A percentile compares a stretch with the other conserved stretches of the same genome.
Evolutionary conservation across 2,113 vertebrate genomes (phyloP).

Genomic region (Xiphophorus maculatus): DNA sequence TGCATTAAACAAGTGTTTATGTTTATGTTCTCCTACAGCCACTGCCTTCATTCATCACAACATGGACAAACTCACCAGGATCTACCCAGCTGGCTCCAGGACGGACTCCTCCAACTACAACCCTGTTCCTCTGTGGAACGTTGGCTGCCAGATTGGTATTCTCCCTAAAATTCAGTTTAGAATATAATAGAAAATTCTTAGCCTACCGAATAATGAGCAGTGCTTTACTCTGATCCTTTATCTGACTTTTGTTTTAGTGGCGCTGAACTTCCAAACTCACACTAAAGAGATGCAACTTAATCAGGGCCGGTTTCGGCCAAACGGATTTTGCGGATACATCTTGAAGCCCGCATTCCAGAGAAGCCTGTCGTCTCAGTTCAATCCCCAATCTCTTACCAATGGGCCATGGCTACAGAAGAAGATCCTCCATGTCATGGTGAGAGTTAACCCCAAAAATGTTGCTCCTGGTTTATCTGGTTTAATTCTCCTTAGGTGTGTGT

Average conservation of each 20-base stretch:
- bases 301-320: constrained; percentile 90
- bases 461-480: neutral
- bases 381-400: constrained; percentile 77
- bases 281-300: constrained; percentile 92
- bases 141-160: constrained; percentile 93
- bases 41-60: constrained; percentile 87
- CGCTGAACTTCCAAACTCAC: constrained; percentile 94
- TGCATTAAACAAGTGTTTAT: neutral
- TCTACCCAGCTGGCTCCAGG: constrained; percentile 92
- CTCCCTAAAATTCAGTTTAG: neutral
- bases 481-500: no score
- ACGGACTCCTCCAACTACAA: constrained; percentile 96
- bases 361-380: constrained; percentile 83
- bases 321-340: constrained; percentile 88
- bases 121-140: constrained; percentile 91
- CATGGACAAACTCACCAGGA: constrained; percentile 87
- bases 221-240: neutral
- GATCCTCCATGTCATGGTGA: constrained; percentile 87
- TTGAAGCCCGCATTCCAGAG: constrained; percentile 91
- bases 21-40: constrained; percentile 67
- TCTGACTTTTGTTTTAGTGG: constrained; percentile 79
- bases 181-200: neutral
- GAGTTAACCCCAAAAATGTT: constrained; percentile 4
- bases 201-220: neutral
- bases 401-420: constrained; percentile 85